Conservation (phyloP, 2,113 vertebrate species). For the Axis porcinus region DNA sequence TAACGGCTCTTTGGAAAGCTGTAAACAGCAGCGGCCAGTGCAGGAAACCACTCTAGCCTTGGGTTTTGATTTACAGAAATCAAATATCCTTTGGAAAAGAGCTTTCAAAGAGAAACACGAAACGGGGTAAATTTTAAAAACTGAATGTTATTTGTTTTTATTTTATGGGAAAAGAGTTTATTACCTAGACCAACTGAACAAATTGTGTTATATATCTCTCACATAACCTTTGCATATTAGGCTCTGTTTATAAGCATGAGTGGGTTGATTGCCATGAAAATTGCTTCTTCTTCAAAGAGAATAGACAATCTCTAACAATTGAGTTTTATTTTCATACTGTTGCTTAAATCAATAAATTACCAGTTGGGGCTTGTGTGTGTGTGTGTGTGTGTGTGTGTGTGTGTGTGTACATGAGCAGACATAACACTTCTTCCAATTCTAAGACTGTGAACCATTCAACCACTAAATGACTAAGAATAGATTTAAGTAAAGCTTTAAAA, state of each 20-base stretch:
- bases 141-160: not conserved
- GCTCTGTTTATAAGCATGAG: not conserved
- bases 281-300: not conserved
- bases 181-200: not conserved
- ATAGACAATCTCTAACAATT: not conserved
- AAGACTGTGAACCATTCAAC: not conserved
- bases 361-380: no score
- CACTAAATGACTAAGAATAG: not conserved
- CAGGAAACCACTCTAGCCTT: not conserved
- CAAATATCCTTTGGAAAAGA: conserved; percentile 3
- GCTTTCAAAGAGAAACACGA: not conserved
- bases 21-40: not conserved
- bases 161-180: not conserved
- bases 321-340: not conserved
- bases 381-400: not conserved
- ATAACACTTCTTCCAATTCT: not conserved
- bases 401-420: fast-evolving
- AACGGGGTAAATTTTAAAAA: not conserved
- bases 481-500: not conserved
- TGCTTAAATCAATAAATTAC: not conserved
- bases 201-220: not conserved
- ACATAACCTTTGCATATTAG: not conserved
- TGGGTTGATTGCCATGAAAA: not conserved
- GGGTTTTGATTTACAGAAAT: conserved; percentile 42
- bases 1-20: conserved; percentile 43